Evolutionary conservation across 2,797 vertebrate species (phyloP).

Genomic region (Cygnus olor): DNA sequence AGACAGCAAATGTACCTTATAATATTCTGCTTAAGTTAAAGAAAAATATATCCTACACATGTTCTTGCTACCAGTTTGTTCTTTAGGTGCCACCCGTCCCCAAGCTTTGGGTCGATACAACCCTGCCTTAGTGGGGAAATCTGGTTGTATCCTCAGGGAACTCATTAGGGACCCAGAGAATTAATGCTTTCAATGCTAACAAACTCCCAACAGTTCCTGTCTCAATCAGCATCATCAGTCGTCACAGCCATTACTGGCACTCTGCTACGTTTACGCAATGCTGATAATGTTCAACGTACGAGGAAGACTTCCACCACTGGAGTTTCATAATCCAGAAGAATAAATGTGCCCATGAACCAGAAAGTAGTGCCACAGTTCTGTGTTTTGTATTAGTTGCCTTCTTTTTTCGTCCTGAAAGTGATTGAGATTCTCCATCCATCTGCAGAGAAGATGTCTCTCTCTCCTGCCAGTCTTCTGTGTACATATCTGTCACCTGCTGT

Average conservation of each 20-base stretch:
- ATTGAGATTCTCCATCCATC: slow-evolving; percentile 76
- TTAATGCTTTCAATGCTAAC: not conserved
- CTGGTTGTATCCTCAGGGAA: not conserved
- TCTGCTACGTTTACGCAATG: not conserved
- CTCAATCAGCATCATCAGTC: not conserved
- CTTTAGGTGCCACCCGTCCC: not conserved
- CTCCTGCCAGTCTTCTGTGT: slow-evolving; percentile 65
- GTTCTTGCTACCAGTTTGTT: not conserved
- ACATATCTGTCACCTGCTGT: slow-evolving; percentile 65
- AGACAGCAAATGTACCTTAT: slow-evolving; percentile 4
- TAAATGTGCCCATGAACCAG: not conserved
- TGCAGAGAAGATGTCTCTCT: slow-evolving; percentile 64
- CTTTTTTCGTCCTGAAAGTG: slow-evolving; percentile 55
- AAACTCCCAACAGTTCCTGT: not conserved
- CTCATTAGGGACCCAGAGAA: not conserved
- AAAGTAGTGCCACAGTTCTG: not conserved
- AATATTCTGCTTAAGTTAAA: slow-evolving; percentile 14
- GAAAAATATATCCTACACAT: not conserved
- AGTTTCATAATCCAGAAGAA: not conserved
- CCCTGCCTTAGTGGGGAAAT: not conserved
- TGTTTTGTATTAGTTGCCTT: slow-evolving; percentile 9
- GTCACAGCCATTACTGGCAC: not conserved
- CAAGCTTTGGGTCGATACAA: not conserved
- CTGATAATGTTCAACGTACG: not conserved
- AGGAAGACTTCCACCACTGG: not conserved